These are phyloP conservation scores for Brachionus paranguensis DNA, from an alignment of 1,140 invertebrate species.

Conservation along the genomic window DNA sequence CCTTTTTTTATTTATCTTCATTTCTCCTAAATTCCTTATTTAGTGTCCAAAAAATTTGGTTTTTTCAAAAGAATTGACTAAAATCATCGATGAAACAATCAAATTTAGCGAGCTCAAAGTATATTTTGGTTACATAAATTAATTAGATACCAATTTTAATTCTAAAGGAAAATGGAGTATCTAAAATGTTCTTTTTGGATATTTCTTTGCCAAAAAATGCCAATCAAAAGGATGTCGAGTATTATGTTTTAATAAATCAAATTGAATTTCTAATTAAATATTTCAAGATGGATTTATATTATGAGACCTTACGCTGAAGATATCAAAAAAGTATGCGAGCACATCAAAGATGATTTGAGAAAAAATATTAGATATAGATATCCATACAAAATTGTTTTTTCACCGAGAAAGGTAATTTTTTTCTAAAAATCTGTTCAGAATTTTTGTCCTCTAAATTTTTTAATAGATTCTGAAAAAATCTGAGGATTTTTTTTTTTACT, in stretches of 20 bases:
- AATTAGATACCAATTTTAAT: background rate
- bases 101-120: slow-evolving; percentile 5
- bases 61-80: background rate
- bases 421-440: background rate
- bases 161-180: slow-evolving; percentile 4
- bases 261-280: background rate
- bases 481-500: too few species aligned
- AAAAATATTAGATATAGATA: background rate
- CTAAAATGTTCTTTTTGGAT: slow-evolving; percentile 33
- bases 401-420: slow-evolving; percentile 9
- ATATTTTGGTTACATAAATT: background rate
- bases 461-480: too few species aligned
- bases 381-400: slow-evolving; percentile 37
- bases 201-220: background rate
- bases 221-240: slow-evolving; percentile 18
- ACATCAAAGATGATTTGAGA: slow-evolving; percentile 26
- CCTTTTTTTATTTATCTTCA: background rate
- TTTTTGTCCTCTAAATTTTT: background rate
- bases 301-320: background rate
- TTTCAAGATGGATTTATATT: slow-evolving; percentile 31
- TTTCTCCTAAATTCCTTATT: background rate
- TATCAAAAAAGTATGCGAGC: slow-evolving; percentile 12
- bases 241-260: background rate
- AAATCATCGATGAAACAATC: slow-evolving; percentile 27
- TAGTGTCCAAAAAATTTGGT: slow-evolving; percentile 37